Conservation (phyloP, 2,113 vertebrate genomes). For the Myrmecobius fasciatus region DNA sequence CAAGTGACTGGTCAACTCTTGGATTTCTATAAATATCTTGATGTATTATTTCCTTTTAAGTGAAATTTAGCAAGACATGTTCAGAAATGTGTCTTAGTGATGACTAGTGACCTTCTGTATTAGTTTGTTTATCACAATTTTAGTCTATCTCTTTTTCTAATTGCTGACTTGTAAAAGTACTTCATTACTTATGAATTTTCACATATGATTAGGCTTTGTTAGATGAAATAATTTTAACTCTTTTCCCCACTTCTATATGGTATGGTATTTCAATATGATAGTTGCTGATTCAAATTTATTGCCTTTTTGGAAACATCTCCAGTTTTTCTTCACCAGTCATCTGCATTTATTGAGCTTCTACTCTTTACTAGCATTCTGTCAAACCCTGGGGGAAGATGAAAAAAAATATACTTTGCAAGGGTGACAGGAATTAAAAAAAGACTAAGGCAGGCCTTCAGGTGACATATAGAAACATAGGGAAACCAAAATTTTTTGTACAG, state of each 20-base stretch:
- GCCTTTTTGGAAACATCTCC: background rate
- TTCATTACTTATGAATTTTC: background rate
- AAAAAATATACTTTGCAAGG: background rate
- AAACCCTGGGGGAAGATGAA: background rate
- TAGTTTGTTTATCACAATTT: background rate
- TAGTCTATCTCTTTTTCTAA: background rate
- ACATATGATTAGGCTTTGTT: background rate
- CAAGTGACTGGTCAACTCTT: background rate
- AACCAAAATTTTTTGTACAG: background rate
- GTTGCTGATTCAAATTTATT: background rate
- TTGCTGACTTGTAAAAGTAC: background rate
- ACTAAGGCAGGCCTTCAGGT: background rate
- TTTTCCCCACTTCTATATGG: background rate
- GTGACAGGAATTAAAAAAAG: background rate
- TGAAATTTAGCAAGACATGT: background rate
- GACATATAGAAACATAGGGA: background rate
- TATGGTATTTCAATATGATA: background rate
- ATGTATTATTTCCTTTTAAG: background rate
- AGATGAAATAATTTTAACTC: background rate
- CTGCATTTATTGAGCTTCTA: background rate
- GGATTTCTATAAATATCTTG: background rate
- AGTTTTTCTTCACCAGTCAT: background rate
- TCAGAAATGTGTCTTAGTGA: background rate
- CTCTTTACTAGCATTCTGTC: background rate
- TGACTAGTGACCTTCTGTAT: background rate